Base-by-base conservation (phyloP, 2,888 invertebrate genomes). In the Volucella inflata region DNA sequence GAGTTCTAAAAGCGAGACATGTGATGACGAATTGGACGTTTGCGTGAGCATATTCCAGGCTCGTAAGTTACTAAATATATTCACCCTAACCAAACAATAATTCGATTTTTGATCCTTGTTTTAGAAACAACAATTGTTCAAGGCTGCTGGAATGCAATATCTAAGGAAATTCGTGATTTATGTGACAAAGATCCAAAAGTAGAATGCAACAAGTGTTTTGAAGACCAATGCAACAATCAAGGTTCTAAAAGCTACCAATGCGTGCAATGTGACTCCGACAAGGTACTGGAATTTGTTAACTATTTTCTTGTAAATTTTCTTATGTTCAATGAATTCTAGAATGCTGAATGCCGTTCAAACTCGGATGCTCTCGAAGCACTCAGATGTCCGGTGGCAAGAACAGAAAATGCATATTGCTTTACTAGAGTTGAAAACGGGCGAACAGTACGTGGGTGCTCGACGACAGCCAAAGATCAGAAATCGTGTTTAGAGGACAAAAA, bases 11-110 rank as follows among this genome's bases (percentile, higher is more conserved):
- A 85, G 87, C 4, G 89, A 88, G 59, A 72, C 87, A 0, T 90
- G 91, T 46, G 40, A 84, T 2, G 88, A 89, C 76, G 81, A 87
- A 17, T 51, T 90, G 64, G 90, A 90, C 80, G 80, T 88, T 9
- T 90, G 90, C 78, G 89, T 88, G 0, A 90, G 89, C 60, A 88
- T 91, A 2, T 90, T 90, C 17, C 67, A 89, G 3, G 87, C 62
- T 0, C 89, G 88, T 88, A 74, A 85, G 82, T 85, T 50, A 8
- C 10, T 14, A 55, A 1, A 42, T n/a, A 9, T 14, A 8, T 50
- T 9, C 8, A 1, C 16, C 2, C 48, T 30, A 8, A 2, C 2
- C 21, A 8, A 21, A 14, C 17, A 42, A 65, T 30, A 8, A 9
- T 11, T 16, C 59, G 14, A 38, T 16, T 42, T 10, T 21, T n/a